Conservation (phyloP, 2,888 invertebrate genomes). For the Scaptomyza polygonia region DNA sequence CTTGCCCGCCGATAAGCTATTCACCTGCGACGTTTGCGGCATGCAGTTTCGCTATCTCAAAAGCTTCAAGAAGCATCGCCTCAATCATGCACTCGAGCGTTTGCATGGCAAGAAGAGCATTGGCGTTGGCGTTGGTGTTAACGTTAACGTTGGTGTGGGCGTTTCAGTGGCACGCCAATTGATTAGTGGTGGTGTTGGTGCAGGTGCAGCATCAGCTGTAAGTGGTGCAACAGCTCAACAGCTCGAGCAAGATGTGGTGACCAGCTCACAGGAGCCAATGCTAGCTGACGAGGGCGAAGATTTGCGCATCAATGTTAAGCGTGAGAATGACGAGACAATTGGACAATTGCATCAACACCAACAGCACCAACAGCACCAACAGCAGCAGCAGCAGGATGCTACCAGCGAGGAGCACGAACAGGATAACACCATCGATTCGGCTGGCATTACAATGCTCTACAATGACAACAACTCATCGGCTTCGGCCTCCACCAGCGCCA, state of each 20-base stretch:
- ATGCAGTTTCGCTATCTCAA: conserved; percentile 96
- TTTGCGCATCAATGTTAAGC: conserved; percentile 86
- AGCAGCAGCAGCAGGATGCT: conserved; percentile 86
- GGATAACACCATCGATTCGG: conserved; percentile 90
- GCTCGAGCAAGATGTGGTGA: conserved; percentile 87
- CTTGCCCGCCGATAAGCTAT: conserved; percentile 94
- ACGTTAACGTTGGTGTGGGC: conserved; percentile 15
- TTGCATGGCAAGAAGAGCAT: conserved; percentile 88
- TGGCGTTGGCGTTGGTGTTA: conserved; percentile 39
- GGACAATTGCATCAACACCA: conserved; percentile 71
- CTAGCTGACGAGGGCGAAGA: conserved; percentile 87
- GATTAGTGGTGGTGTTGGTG: not conserved
- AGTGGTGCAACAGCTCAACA: conserved; percentile 52
- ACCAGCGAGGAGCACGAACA: conserved; percentile 86
- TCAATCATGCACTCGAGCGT: conserved; percentile 93
- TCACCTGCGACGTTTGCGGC: conserved; percentile 95
- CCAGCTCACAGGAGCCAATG: conserved; percentile 89
- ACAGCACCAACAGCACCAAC: not conserved
- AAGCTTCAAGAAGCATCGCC: conserved; percentile 94
- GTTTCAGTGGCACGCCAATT: conserved; percentile 19
- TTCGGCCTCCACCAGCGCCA: conserved; percentile 83
- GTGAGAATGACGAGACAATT: conserved; percentile 86
- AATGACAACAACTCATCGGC: conserved; percentile 80
- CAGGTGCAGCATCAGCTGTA: conserved; percentile 17
- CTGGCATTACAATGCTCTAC: conserved; percentile 83